Evolutionary conservation across 2,113 vertebrate species (phyloP), one percentile per base, ranked within the genome.

Genomic region (Pristiophorus japonicus): DNA sequence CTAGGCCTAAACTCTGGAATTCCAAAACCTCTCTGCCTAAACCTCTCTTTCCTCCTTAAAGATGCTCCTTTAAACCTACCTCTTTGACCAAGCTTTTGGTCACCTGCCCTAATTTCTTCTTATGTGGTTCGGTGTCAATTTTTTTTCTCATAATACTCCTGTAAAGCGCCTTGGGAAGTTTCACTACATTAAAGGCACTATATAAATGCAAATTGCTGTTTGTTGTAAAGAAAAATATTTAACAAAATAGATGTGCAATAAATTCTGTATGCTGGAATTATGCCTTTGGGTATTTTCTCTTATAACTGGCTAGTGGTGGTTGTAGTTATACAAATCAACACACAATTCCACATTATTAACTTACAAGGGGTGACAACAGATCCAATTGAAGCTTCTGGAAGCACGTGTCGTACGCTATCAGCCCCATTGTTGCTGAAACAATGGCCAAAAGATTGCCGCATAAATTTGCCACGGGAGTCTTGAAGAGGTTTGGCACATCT

Each of bases 401-500:
- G 65, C 45, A 51, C 34, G 20, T 94, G 92, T 12, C 65, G 34
- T 45, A 45, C 2, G 24, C 34, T 12, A 42, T 22, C 65, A 42
- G 51, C 22, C 65, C 65, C 65, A 47, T 70, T 70, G 42, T 30
- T 90, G 10, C 27, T 34, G 87, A 55, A 59, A 59, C 87, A 90
- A 90, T 90, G 87, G 14, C 92, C 38, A 94, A 94, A 94, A 7
- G 8, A n/a, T n/a, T n/a, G n/a, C n/a, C n/a, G n/a, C n/a, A n/a
- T n/a, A n/a, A n/a, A n/a, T 67, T 94, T 94, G 65, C 92, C 65
- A 47, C 24, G 34, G 92, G 42, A 47, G 22, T 70, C 42, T 94
- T 10, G 10, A n/a, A 70, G 20, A 70, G 45, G 66, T 70, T 94
- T 94, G 65, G 65, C 92, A 94, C 66, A 70, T 70, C 24, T 94